These are phyloP conservation scores for Typhlichthys subterraneus DNA, from an alignment of 2,797 vertebrate genomes.

Conservation along the genomic window DNA sequence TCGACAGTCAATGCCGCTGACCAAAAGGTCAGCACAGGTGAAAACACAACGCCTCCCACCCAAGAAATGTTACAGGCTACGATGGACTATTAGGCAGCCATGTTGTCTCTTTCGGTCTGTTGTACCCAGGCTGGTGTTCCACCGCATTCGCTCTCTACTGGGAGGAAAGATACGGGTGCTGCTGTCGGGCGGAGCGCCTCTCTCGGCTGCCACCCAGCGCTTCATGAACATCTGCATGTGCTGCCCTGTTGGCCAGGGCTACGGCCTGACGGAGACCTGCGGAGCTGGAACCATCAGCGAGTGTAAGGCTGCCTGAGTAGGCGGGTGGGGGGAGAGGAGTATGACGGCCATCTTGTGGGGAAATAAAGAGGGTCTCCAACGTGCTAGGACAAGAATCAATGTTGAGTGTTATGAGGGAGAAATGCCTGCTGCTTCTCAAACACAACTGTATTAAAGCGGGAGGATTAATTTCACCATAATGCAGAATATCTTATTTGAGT, in stretches of 20 bases:
- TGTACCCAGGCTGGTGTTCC: slow-evolving; percentile 86
- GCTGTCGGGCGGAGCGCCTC: slow-evolving; percentile 91
- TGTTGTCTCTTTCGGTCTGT: background rate
- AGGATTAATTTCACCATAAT: too few species aligned
- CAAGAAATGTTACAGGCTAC: too few species aligned
- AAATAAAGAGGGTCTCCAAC: background rate
- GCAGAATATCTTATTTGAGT: too few species aligned
- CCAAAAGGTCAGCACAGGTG: too few species aligned
- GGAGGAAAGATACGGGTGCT: slow-evolving; percentile 90
- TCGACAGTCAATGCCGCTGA: too few species aligned
- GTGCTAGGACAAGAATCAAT: background rate
- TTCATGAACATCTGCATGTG: slow-evolving; percentile 99
- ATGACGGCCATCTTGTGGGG: background rate
- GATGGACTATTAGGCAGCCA: too few species aligned
- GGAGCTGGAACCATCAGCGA: slow-evolving; percentile 94
- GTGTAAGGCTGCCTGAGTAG: slow-evolving; percentile 68
- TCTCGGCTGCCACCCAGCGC: slow-evolving; percentile 91
- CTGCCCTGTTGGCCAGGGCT: slow-evolving; percentile 96
- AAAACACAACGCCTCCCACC: too few species aligned
- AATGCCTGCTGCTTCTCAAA: too few species aligned
- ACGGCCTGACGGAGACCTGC: slow-evolving; percentile 94
- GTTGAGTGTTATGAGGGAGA: background rate
- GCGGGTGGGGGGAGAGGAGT: background rate
- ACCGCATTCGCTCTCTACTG: slow-evolving; percentile 87
- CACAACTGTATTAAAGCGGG: too few species aligned